These are phyloP conservation scores for Patella caerulea DNA, from an alignment of 2,888 invertebrate genomes.

Conservation along the genomic window DNA sequence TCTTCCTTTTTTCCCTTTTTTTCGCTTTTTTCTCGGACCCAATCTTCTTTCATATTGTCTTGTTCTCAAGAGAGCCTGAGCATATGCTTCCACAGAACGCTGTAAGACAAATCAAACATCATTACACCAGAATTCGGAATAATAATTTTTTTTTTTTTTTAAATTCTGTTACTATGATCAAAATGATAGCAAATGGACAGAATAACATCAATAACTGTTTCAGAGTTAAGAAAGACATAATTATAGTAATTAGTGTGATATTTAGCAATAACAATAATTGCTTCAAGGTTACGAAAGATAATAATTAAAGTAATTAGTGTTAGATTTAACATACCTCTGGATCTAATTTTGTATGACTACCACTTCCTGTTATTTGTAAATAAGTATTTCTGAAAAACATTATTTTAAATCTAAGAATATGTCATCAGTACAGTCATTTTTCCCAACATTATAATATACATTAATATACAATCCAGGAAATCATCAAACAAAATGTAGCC, in stretches of 20 bases:
- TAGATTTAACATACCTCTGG: slow-evolving; percentile 21
- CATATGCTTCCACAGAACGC: slow-evolving; percentile 57
- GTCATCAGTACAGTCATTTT: neutral
- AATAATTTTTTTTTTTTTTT: no score
- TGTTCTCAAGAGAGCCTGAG: slow-evolving; percentile 63
- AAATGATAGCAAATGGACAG: no score
- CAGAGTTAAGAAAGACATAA: no score
- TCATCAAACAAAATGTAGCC: neutral
- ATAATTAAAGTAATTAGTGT: no score
- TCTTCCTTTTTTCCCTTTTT: slow-evolving; percentile 31
- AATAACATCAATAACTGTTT: no score
- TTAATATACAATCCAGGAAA: neutral
- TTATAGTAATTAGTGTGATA: no score
- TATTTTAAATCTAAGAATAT: no score
- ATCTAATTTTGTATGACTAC: slow-evolving; percentile 20
- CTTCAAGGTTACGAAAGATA: no score
- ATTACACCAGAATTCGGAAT: neutral
- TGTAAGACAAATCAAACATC: slow-evolving; percentile 24
- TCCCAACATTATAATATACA: neutral
- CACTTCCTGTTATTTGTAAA: slow-evolving; percentile 39
- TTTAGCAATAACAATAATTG: no score
- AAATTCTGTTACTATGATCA: no score
- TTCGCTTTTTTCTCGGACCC: slow-evolving; percentile 44
- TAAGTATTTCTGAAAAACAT: slow-evolving; percentile 48
- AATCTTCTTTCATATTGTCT: slow-evolving; percentile 68